Conservation (phyloP, 2,888 invertebrate genomes). For the Papilio demoleus region DNA sequence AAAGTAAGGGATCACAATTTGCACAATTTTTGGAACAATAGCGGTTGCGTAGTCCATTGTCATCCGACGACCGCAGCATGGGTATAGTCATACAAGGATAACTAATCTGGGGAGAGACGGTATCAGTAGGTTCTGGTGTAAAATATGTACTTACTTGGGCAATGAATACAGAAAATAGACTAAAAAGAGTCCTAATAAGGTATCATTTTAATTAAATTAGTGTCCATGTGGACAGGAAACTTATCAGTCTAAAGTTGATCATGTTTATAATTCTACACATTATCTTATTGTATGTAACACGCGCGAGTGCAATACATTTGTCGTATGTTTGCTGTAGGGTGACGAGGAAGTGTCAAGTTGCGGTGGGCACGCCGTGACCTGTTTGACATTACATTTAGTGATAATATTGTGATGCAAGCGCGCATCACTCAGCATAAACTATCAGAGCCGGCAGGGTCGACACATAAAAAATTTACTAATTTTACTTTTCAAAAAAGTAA, state of each 20-base stretch:
- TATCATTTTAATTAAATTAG: no score
- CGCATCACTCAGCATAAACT: neutral
- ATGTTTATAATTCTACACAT: neutral
- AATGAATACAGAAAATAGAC: no score
- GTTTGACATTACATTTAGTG: neutral
- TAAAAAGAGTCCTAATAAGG: no score
- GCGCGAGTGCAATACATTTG: neutral
- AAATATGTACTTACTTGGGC: no score
- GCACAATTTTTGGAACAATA: conserved; percentile 48
- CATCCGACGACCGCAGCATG: neutral
- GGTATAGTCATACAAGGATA: no score
- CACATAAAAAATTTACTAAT: neutral
- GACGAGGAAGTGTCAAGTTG: conserved; percentile 10
- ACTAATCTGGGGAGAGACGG: no score
- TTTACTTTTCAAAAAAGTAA: neutral
- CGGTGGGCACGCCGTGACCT: neutral
- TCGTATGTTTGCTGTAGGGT: neutral
- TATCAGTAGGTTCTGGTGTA: no score
- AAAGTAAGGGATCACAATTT: conserved; percentile 42
- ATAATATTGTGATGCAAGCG: neutral
- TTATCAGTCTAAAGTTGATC: no score
- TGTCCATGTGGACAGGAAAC: no score
- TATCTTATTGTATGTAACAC: neutral
- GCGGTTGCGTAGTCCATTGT: conserved; percentile 33
- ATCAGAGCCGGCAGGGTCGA: neutral